Evolutionary conservation across 2,113 vertebrate species (phyloP).

Genomic region (Paratilapia polleni): DNA sequence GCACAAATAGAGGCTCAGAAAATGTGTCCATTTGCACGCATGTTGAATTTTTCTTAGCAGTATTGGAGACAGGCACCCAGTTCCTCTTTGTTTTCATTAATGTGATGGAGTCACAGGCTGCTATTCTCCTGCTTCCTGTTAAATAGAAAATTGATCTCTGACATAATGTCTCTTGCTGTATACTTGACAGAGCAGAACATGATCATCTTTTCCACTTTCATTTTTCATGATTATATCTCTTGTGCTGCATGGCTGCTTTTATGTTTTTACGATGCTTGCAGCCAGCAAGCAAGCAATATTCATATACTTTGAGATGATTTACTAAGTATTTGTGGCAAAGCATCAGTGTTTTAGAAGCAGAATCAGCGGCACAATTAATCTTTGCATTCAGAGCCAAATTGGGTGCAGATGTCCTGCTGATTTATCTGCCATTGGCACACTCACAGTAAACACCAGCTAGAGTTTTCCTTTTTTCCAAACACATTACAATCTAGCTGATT

Average conservation of each 20-base stretch:
- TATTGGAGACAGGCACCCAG: background rate
- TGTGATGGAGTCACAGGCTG: background rate
- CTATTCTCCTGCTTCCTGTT: slow-evolving; percentile 14
- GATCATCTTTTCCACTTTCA: background rate
- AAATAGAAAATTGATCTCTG: background rate
- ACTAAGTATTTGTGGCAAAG: background rate
- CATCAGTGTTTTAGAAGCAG: background rate
- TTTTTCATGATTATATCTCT: background rate
- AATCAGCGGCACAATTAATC: slow-evolving; percentile 5
- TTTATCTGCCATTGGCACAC: slow-evolving; percentile 16
- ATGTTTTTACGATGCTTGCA: background rate
- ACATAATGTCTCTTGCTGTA: background rate
- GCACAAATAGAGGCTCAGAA: background rate
- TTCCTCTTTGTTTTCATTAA: slow-evolving; percentile 15
- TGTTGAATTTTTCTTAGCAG: background rate
- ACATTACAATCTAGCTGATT: background rate
- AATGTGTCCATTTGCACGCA: background rate
- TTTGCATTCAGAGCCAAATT: slow-evolving; percentile 31
- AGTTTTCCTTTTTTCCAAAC: background rate
- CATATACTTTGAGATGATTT: background rate
- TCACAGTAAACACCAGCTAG: background rate
- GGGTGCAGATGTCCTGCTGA: slow-evolving; percentile 22
- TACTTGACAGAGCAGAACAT: background rate
- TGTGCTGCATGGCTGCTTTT: slow-evolving; percentile 1
- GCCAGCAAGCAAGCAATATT: slow-evolving; percentile 1